Conservation (phyloP, 2,797 vertebrate species). For the Mormyrops attenuatus region DNA sequence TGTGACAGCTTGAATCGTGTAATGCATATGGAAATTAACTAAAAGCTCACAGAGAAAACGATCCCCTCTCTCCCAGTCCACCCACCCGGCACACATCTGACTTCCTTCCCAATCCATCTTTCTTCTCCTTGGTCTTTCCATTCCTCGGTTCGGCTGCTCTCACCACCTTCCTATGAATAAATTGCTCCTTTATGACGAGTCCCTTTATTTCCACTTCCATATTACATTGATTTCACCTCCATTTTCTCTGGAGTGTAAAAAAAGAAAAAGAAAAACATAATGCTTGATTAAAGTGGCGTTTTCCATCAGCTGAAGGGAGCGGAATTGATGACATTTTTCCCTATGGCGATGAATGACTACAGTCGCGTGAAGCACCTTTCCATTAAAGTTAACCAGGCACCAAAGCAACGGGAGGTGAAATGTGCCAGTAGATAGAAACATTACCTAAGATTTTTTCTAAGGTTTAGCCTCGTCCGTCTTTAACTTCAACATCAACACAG, state of each 20-base stretch:
- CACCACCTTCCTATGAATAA: neutral
- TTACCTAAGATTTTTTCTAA: neutral
- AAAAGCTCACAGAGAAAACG: neutral
- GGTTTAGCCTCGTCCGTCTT: neutral
- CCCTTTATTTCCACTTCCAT: constrained; percentile 36
- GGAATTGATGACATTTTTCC: neutral
- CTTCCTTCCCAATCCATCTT: constrained; percentile 15
- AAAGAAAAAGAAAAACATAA: neutral
- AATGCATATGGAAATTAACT: neutral
- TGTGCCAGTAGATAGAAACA: neutral
- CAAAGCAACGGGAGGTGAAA: neutral
- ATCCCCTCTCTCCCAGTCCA: neutral
- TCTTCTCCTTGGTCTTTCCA: constrained; percentile 24
- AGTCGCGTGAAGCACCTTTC: neutral
- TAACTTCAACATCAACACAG: neutral
- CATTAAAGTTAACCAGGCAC: neutral
- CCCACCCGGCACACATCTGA: constrained; percentile 8
- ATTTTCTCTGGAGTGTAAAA: neutral
- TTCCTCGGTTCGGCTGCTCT: constrained; percentile 20
- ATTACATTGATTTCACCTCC: constrained; percentile 43
- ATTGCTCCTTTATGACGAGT: neutral
- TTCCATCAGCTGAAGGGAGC: neutral
- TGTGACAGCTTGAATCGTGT: neutral
- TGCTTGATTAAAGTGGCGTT: constrained; percentile 21
- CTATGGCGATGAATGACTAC: neutral